These are phyloP conservation scores for Agriopis marginaria DNA, from an alignment of 2,888 invertebrate species.

Conservation along the genomic window DNA sequence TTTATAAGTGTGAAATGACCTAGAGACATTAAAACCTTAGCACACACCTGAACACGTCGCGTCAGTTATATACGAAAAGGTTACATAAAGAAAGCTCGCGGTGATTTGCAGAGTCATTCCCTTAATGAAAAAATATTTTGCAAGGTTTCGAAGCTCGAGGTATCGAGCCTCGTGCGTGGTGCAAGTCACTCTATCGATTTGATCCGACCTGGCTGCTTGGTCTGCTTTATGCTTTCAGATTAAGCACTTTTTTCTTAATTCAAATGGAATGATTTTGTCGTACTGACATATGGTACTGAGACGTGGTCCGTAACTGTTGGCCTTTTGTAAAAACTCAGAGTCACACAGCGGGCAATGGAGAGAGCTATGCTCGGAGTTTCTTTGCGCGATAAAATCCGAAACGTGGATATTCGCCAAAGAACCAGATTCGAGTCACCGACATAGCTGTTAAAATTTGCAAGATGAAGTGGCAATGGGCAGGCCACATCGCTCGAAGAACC, in stretches of 20 bases:
- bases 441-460: too few species aligned
- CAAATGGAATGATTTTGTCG: too few species aligned
- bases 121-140: slow-evolving; percentile 57
- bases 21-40: neutral
- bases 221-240: slow-evolving; percentile 12
- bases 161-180: slow-evolving; percentile 32
- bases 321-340: too few species aligned
- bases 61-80: slow-evolving; percentile 23
- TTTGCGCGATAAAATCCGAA: too few species aligned
- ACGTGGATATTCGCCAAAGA: too few species aligned
- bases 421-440: too few species aligned
- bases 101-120: slow-evolving; percentile 54
- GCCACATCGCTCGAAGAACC: too few species aligned
- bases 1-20: neutral
- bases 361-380: too few species aligned
- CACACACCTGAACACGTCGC: slow-evolving; percentile 7
- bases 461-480: too few species aligned
- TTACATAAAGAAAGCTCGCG: slow-evolving; percentile 33
- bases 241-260: neutral
- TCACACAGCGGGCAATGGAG: too few species aligned
- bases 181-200: slow-evolving; percentile 52
- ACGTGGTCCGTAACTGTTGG: too few species aligned
- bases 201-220: slow-evolving; percentile 21
- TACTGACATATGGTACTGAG: too few species aligned
- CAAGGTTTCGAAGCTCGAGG: slow-evolving; percentile 40